Percentiles rank a stretch among this genome's conserved stretches.
These are phyloP conservation scores for Diabrotica virgifera DNA, from an alignment of 1,140 invertebrate species.

Conservation along the genomic window DNA sequence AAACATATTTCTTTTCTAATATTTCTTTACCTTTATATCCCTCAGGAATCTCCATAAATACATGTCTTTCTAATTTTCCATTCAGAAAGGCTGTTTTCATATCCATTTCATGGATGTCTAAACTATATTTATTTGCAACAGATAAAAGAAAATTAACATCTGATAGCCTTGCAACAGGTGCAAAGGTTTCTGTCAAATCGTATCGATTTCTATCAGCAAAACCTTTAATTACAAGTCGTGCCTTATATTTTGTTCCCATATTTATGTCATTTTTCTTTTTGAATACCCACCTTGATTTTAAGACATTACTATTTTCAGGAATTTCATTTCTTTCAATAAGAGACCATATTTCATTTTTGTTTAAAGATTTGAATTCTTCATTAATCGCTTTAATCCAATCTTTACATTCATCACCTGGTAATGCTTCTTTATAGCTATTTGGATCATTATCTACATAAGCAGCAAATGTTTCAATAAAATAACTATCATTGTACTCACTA, in stretches of 20 bases:
- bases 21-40: too few species aligned
- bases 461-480: too few species aligned
- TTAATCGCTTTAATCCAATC: slow-evolving; percentile 46
- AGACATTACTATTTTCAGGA: slow-evolving; percentile 36
- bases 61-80: slow-evolving; percentile 32
- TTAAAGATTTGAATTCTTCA: slow-evolving; percentile 44
- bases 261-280: slow-evolving; percentile 26
- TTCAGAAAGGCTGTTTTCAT: slow-evolving; percentile 37
- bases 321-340: slow-evolving; percentile 39
- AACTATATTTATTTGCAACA: slow-evolving; percentile 15
- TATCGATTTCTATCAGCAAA: slow-evolving; percentile 43
- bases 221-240: slow-evolving; percentile 48
- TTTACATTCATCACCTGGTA: not conserved
- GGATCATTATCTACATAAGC: too few species aligned
- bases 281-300: slow-evolving; percentile 48
- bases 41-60: slow-evolving; percentile 6
- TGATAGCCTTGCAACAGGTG: slow-evolving; percentile 34
- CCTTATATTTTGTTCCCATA: slow-evolving; percentile 38
- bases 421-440: not conserved
- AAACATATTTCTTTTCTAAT: too few species aligned
- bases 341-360: slow-evolving; percentile 45
- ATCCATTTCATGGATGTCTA: slow-evolving; percentile 27
- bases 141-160: slow-evolving; percentile 36
- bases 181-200: slow-evolving; percentile 42
- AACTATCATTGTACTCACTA: too few species aligned